Conservation (phyloP, 2,888 invertebrate genomes). For the Drosophila incognita region DNA sequence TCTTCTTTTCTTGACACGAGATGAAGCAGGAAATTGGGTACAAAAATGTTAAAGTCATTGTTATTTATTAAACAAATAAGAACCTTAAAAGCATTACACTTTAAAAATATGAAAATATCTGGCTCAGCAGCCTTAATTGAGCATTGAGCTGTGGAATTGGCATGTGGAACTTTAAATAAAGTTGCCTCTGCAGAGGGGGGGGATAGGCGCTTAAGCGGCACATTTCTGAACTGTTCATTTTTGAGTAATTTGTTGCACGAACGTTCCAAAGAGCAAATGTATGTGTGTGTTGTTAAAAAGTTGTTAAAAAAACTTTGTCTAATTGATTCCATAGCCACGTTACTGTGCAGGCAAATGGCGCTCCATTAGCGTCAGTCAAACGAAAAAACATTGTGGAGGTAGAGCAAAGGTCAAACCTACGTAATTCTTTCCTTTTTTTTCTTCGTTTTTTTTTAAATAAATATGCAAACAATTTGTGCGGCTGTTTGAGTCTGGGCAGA, state of each 20-base stretch:
- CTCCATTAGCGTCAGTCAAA: slow-evolving; percentile 70
- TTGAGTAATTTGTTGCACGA: slow-evolving; percentile 54
- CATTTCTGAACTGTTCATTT: slow-evolving; percentile 62
- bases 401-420: slow-evolving; percentile 54
- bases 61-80: background rate
- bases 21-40: background rate
- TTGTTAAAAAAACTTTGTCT: slow-evolving; percentile 73
- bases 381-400: slow-evolving; percentile 18
- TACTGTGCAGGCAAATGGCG: slow-evolving; percentile 61
- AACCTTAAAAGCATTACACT: background rate
- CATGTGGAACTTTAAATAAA: slow-evolving; percentile 10
- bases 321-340: slow-evolving; percentile 69
- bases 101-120: background rate
- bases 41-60: background rate
- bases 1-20: background rate
- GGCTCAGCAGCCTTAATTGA: background rate
- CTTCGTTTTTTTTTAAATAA: slow-evolving; percentile 36
- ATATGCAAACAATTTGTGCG: slow-evolving; percentile 69
- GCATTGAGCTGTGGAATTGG: slow-evolving; percentile 3
- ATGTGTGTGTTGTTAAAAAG: slow-evolving; percentile 29
- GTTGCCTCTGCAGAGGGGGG: background rate
- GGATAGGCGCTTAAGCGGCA: slow-evolving; percentile 30
- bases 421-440: slow-evolving; percentile 23
- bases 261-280: slow-evolving; percentile 43
- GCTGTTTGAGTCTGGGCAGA: slow-evolving; percentile 58